Evolutionary conservation across 2,888 invertebrate genomes (phyloP), one percentile per base, ranked within the genome.

Genomic region (Perizoma affinitatum): DNA sequence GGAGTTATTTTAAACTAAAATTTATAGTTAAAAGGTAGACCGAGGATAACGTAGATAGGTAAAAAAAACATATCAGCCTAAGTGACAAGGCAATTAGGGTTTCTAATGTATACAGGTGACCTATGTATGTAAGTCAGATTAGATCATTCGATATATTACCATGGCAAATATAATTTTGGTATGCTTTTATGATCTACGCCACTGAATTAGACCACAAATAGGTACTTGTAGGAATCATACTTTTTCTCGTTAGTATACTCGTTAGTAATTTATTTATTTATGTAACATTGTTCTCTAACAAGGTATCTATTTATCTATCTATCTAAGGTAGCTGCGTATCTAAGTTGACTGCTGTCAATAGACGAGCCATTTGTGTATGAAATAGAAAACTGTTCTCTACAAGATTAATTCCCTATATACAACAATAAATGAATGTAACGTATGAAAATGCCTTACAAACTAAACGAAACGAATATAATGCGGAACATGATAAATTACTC

Each of bases 401-500:
- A 40, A 40, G 43, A 43, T 33, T 45, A 0, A 45, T 33, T 45
- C 22, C n/a, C 33, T 10, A 42, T 42, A 5, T 5, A 42, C 41
- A 22, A 22, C 42, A 34, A 22, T 10, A 50, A 50, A 50, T 46
- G 53, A 55, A 46, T 44, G 22, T 44, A 22, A 36, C 6, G 40
- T 44, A 10, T 49, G 56, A 49, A 38, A 10, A 48, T 54, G 49
- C n/a, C 50, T 36, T 33, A 38, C 22, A 50, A 54, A 50, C 57
- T 46, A 40, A 54, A 50, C 38, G 46, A 54, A 45, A 54, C 38
- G 22, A 52, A 58, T 43, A 52, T 22, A 22, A 22, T 22, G 42
- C 33, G 4, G 41, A 53, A 50, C 41, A 50, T 58, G 57, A 61
- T 61, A 57, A 42, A 62, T 58, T 58, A 58, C 54, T 8, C 6